phyloP scores from a whole-genome alignment of 2,797 vertebrate genomes.

The Halcyon leucocephala region DNA sequence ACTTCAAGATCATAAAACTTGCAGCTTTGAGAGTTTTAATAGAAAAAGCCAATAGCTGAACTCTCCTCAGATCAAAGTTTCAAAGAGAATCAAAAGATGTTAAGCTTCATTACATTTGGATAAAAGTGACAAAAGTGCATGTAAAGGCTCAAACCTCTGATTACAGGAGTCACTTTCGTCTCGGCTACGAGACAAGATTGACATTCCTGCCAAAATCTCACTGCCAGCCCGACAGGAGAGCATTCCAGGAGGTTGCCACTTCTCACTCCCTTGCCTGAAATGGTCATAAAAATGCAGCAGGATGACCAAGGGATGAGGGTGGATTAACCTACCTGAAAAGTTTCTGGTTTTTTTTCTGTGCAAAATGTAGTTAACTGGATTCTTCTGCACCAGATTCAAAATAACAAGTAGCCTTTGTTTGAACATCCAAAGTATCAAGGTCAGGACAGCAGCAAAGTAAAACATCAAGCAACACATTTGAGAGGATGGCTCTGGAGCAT shows the following conservation, averaged over 20 bases:
- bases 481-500: conserved; percentile 73
- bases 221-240: neutral
- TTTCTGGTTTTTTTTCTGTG: neutral
- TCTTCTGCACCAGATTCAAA: neutral
- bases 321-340: neutral
- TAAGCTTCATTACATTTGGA: neutral
- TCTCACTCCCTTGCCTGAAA: neutral
- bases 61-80: neutral
- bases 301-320: neutral
- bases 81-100: neutral
- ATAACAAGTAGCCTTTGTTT: conserved; percentile 48
- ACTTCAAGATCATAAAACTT: neutral
- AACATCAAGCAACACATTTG: conserved; percentile 42
- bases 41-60: neutral
- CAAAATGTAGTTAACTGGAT: neutral
- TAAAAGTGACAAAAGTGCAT: neutral
- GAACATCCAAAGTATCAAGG: conserved; percentile 64
- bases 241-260: neutral
- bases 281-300: neutral
- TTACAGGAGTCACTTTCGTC: neutral
- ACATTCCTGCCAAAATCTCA: neutral
- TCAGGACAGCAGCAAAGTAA: conserved; percentile 61
- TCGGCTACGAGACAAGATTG: neutral
- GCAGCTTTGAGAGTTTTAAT: neutral
- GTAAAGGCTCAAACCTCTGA: neutral